Conservation (phyloP, 1,140 invertebrate genomes). For the Alviniconcha marisindica region DNA sequence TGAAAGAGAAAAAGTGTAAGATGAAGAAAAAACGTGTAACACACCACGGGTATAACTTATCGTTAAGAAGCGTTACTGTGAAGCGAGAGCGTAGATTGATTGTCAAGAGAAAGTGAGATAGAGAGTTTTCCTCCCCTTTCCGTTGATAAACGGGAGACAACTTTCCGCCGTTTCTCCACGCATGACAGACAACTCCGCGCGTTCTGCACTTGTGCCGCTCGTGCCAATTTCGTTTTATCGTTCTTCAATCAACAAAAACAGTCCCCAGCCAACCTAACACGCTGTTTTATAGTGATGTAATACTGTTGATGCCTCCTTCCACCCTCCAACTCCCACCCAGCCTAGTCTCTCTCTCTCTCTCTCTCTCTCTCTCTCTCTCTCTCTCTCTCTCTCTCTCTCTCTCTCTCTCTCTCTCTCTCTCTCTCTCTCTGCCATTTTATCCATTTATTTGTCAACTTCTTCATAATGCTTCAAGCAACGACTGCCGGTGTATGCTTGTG, state of each 20-base stretch:
- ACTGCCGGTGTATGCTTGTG: not conserved
- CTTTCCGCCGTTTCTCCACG: conserved; percentile 25
- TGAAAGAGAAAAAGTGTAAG: not conserved
- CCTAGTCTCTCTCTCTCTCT: not conserved
- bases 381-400: conserved; percentile 33
- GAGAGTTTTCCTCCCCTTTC: not conserved
- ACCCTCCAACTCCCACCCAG: not conserved
- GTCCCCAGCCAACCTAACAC: not conserved
- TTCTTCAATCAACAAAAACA: conserved; percentile 25
- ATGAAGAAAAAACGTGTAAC: not conserved
- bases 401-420: conserved; percentile 26
- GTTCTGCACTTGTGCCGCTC: conserved; percentile 13
- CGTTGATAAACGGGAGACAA: conserved; percentile 13
- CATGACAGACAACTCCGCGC: not conserved
- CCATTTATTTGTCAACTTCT: not conserved
- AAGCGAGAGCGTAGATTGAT: not conserved
- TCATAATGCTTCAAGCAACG: not conserved
- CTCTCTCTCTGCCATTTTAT: not conserved
- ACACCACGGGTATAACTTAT: not conserved
- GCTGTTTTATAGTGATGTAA: not conserved
- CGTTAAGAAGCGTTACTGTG: not conserved
- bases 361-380: not conserved
- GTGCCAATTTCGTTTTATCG: conserved; percentile 18
- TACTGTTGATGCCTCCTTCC: not conserved
- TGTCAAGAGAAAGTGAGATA: not conserved